Evolutionary conservation across 1,140 invertebrate genomes (phyloP), one percentile per base, ranked within the genome.

Genomic region (Himalopsyche phryganea): DNA sequence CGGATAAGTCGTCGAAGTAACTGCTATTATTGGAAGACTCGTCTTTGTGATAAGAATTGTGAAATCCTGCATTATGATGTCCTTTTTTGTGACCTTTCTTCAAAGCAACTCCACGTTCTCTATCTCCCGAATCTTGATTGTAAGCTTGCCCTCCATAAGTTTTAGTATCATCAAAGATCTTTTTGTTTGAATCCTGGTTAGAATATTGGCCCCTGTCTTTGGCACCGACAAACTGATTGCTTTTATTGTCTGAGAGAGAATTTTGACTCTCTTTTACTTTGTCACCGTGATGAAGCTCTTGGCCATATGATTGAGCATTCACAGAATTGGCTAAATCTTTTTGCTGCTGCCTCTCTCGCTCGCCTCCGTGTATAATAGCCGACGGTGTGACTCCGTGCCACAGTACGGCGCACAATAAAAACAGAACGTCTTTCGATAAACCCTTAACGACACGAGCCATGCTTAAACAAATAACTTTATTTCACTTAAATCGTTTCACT

Each of bases 1-100:
- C 81, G 46, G 76, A 77, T 28, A 76, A 79, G 63, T 84, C 82
- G 59, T 85, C 83, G 58, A 82, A 86, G 66, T 76, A 86, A 51
- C 81, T 83, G 18, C 80, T 81, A 62, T 84, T 85, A 55, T 82
- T 83, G 0, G 80, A 83, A 1, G 79, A 82, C 65, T 86, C 83
- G 56, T 85, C 83, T 66, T 85, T 85, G 63, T 85, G 82, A 65
- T 85, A 85, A 10, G 78, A 80, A 63, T 85, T 85, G 55, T 77
- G 78, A 63, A 83, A 86, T 33, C 84, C 84, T 63, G 80, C 77
- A 49, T 81, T 81, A 53, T 83, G 83, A 62, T 84, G 82, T 0
- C 83, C 83, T 66, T 85, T 85, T 58, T 81, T 83, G 56, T 84
- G 79, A 0, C 74, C 78, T 41, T 74, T 72, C 60, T 81, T 80